These are phyloP conservation scores for Epinephelus cyanopodus DNA, from an alignment of 2,113 vertebrate species.

Conservation along the genomic window DNA sequence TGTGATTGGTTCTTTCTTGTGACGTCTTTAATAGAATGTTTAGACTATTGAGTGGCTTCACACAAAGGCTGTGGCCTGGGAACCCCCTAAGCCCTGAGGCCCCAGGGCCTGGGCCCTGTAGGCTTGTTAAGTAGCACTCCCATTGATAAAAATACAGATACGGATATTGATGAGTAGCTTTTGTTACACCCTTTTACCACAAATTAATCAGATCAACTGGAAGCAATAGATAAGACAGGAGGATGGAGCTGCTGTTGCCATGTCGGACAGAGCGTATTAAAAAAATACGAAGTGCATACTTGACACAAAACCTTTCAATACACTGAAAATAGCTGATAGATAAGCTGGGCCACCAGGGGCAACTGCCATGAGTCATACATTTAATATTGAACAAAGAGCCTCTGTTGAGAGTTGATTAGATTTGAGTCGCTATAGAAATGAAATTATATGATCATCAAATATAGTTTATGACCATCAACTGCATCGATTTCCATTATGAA, in stretches of 20 bases:
- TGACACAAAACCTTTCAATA: conserved; percentile 10
- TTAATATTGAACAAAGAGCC: conserved; percentile 27
- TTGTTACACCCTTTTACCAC: background rate
- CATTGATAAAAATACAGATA: background rate
- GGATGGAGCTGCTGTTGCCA: conserved; percentile 8
- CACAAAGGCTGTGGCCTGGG: too few relatives aligned
- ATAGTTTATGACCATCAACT: conserved; percentile 56
- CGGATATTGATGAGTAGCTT: background rate
- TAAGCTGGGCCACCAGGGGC: background rate
- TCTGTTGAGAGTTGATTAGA: conserved; percentile 52
- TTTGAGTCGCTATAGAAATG: conserved; percentile 45
- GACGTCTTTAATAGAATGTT: too few relatives aligned
- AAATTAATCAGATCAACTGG: conserved; percentile 1
- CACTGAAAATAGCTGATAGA: conserved; percentile 28
- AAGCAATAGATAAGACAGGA: background rate
- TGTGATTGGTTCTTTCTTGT: too few relatives aligned
- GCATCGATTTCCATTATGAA: conserved; percentile 60
- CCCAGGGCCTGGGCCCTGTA: too few relatives aligned
- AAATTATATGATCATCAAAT: conserved; percentile 67
- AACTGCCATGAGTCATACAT: conserved; percentile 20
- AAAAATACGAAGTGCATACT: background rate
- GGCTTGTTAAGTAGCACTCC: too few relatives aligned
- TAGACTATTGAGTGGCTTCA: too few relatives aligned
- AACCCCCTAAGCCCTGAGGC: too few relatives aligned
- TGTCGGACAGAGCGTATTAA: background rate